These are phyloP conservation scores for Numenius arquata DNA, from an alignment of 2,113 vertebrate species.

Conservation along the genomic window DNA sequence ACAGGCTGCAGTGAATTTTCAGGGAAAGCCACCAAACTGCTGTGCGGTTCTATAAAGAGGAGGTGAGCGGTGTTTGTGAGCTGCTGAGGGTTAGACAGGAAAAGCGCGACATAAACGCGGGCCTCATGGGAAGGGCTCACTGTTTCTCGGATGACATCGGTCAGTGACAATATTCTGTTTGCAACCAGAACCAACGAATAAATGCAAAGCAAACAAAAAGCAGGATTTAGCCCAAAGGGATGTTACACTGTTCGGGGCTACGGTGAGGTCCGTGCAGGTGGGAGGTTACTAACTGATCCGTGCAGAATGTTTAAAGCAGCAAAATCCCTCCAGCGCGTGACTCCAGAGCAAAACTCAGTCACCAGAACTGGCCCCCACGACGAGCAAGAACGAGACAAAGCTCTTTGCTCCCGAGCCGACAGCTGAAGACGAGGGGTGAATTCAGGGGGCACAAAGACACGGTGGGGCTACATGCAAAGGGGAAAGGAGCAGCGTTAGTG, in stretches of 20 bases:
- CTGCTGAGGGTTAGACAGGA: not conserved
- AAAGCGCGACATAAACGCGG: accelerated
- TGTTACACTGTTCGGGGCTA: accelerated
- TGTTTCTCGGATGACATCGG: not conserved
- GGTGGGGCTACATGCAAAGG: not conserved
- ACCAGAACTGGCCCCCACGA: not conserved
- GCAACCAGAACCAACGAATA: not conserved
- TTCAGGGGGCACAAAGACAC: not conserved
- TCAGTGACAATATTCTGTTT: not conserved
- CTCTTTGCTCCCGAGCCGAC: not conserved
- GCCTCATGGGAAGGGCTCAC: accelerated
- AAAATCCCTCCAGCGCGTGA: not conserved
- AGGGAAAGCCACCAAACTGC: not conserved
- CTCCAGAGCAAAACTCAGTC: not conserved
- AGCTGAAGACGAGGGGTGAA: not conserved
- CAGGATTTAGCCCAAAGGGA: not conserved
- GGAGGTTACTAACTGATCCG: not conserved
- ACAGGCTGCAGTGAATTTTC: too few relatives aligned
- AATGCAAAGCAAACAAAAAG: not conserved
- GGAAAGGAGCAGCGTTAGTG: not conserved
- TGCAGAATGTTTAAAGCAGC: not conserved
- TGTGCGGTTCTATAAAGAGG: not conserved
- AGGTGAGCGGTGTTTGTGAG: not conserved
- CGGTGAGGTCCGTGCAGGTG: not conserved
- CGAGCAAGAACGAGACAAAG: not conserved